Percentiles rank a stretch among this genome's conserved stretches.
Conservation (phyloP, 2,888 invertebrate species). For the Mantis religiosa region DNA sequence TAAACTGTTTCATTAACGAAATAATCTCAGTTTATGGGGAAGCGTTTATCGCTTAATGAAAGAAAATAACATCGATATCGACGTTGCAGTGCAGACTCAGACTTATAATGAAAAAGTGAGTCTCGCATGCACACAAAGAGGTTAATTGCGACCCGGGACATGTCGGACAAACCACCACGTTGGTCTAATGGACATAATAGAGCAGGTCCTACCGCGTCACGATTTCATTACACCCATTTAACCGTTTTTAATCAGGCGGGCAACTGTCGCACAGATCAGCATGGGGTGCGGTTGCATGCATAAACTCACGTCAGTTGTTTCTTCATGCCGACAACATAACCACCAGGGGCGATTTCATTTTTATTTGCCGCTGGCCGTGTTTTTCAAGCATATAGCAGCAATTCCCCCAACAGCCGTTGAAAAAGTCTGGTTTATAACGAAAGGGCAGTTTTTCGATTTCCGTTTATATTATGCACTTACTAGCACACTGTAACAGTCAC, state of each 20-base stretch:
- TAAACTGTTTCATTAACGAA: no score
- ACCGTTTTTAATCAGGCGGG: not conserved
- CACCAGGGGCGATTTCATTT: not conserved
- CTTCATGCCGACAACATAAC: not conserved
- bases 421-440: no score
- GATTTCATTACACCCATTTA: not conserved
- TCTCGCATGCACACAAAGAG: not conserved
- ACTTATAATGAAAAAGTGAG: not conserved
- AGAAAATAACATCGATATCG: no score
- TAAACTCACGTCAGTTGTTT: not conserved
- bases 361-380: no score
- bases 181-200: not conserved
- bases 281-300: not conserved
- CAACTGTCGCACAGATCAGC: not conserved
- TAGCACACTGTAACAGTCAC: no score
- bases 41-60: no score
- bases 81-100: no score
- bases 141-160: not conserved
- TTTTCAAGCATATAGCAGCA: no score
- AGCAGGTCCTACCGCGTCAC: not conserved
- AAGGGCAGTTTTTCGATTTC: no score
- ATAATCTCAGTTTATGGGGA: no score
- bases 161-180: not conserved
- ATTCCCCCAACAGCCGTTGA: no score
- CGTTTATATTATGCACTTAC: no score